These are phyloP conservation scores for Zosterops hypoxanthus DNA, from an alignment of 2,113 vertebrate genomes.

Conservation along the genomic window DNA sequence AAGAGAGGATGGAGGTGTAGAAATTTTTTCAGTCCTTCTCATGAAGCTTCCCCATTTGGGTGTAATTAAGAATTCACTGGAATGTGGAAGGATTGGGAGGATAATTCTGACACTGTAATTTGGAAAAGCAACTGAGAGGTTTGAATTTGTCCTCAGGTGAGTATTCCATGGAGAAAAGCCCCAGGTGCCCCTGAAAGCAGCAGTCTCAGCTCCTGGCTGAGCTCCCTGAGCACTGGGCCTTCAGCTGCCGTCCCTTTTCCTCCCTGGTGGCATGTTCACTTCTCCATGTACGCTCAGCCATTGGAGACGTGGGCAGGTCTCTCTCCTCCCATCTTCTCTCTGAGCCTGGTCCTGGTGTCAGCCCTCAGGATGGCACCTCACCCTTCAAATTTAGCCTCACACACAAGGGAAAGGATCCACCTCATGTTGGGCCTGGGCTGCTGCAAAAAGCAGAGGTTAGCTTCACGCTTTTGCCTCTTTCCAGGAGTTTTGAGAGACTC, in stretches of 20 bases:
- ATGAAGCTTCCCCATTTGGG: rapidly evolving
- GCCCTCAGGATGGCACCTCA: background rate
- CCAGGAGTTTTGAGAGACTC: background rate
- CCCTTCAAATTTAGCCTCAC: background rate
- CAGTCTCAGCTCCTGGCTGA: background rate
- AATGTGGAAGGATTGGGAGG: rapidly evolving
- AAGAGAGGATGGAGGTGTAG: background rate
- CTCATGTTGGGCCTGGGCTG: background rate
- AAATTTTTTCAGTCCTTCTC: background rate
- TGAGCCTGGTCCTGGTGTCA: background rate
- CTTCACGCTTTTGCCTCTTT: rapidly evolving
- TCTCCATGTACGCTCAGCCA: background rate
- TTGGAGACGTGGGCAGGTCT: background rate
- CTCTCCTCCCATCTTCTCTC: background rate
- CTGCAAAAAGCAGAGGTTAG: background rate
- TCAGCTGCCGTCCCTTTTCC: background rate
- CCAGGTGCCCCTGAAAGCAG: background rate
- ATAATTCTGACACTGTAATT: background rate
- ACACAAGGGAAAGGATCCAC: background rate
- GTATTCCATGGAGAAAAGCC: background rate
- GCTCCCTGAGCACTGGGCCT: rapidly evolving
- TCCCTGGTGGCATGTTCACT: background rate
- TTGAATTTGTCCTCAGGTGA: background rate
- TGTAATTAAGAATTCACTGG: background rate
- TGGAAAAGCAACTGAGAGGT: background rate